These are phyloP conservation scores for Pogonomyrmex californicus DNA, from an alignment of 1,140 invertebrate species.

Conservation along the genomic window DNA sequence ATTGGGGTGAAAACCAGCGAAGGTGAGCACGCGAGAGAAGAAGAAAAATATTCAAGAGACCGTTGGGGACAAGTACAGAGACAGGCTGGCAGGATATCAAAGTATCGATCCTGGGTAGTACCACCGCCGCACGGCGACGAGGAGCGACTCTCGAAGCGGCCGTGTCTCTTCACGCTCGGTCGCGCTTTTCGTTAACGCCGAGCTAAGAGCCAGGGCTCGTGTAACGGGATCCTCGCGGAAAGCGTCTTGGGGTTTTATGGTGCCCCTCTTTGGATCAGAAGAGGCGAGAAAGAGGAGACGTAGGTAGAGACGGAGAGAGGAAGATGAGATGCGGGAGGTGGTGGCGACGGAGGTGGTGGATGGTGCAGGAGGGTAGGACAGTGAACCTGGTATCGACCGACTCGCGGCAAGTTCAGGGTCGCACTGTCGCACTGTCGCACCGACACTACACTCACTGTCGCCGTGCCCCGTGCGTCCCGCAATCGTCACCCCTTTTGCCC, in stretches of 20 bases:
- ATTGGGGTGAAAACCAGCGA: slow-evolving; percentile 72
- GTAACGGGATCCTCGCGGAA: slow-evolving; percentile 81
- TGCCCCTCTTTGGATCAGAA: slow-evolving; percentile 73
- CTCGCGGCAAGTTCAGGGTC: slow-evolving; percentile 84
- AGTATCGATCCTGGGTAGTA: slow-evolving; percentile 72
- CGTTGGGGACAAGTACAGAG: slow-evolving; percentile 68
- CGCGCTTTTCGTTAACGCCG: slow-evolving; percentile 80
- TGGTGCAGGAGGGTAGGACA: slow-evolving; percentile 76
- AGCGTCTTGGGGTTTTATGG: slow-evolving; percentile 81
- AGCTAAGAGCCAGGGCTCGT: slow-evolving; percentile 77
- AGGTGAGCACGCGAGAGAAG: slow-evolving; percentile 57
- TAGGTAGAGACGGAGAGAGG: slow-evolving; percentile 1
- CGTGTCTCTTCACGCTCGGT: slow-evolving; percentile 77
- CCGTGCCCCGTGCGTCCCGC: slow-evolving; percentile 62
- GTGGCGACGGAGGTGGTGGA: slow-evolving; percentile 66
- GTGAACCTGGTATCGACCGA: slow-evolving; percentile 84
- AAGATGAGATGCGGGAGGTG: slow-evolving; percentile 39
- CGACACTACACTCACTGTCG: slow-evolving; percentile 70
- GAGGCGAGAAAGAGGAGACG: slow-evolving; percentile 42
- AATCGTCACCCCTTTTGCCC: slow-evolving; percentile 51
- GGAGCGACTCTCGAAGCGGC: slow-evolving; percentile 75
- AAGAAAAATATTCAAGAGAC: slow-evolving; percentile 74
- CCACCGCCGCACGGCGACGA: slow-evolving; percentile 66
- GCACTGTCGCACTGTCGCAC: slow-evolving; percentile 82
- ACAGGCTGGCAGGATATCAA: slow-evolving; percentile 75